Conservation (phyloP, 2,888 invertebrate species). For the Eulithis testata region DNA sequence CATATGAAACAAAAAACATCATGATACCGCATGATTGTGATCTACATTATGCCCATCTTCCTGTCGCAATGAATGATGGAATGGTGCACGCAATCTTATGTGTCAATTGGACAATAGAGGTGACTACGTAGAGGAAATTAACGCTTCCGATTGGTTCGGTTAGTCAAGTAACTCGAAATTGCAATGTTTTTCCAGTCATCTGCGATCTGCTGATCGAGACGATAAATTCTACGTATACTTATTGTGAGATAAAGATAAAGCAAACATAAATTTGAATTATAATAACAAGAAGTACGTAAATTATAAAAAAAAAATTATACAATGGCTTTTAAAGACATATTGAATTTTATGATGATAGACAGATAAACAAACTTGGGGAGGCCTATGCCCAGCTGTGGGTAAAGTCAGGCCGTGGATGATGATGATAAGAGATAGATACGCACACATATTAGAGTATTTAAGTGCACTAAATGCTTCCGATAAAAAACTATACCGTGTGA, state of each 20-base stretch:
- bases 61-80: conserved; percentile 34
- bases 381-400: too few relatives aligned
- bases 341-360: too few relatives aligned
- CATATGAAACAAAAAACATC: conserved; percentile 19
- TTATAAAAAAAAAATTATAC: too few relatives aligned
- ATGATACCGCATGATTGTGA: conserved; percentile 28
- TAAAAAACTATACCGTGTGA: background rate
- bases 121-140: conserved; percentile 1
- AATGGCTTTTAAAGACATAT: too few relatives aligned
- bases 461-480: conserved; percentile 3
- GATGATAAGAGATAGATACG: background rate
- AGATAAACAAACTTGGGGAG: too few relatives aligned
- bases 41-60: conserved; percentile 33
- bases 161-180: background rate
- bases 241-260: too few relatives aligned
- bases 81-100: conserved; percentile 28
- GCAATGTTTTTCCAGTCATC: background rate
- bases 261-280: too few relatives aligned
- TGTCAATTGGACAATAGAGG: conserved; percentile 28
- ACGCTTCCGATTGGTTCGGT: conserved; percentile 13
- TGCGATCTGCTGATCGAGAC: too few relatives aligned
- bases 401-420: background rate
- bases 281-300: too few relatives aligned
- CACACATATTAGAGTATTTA: background rate
- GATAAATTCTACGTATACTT: too few relatives aligned